A percentile compares a stretch with the other conserved stretches of the same genome.
Evolutionary conservation across 2,797 vertebrate genomes (phyloP).

Genomic region (Lagocephalus sceleratus): DNA sequence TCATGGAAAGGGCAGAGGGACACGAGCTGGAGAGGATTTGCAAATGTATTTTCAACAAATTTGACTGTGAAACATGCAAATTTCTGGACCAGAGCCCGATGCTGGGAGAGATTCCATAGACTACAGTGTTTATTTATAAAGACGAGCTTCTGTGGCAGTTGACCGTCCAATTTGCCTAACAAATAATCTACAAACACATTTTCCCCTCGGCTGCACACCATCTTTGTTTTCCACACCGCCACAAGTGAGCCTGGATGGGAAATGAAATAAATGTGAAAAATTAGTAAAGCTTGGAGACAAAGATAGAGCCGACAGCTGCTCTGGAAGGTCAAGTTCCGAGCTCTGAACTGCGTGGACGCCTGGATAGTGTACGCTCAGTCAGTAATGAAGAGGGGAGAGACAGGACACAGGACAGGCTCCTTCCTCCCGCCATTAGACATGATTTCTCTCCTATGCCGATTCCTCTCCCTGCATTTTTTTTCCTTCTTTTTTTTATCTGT

Average conservation of each 20-base stretch:
- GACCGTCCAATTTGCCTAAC: slow-evolving; percentile 67
- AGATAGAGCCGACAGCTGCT: slow-evolving; percentile 38
- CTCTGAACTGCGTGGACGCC: slow-evolving; percentile 56
- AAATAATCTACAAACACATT: slow-evolving; percentile 53
- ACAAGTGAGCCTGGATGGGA: slow-evolving; percentile 14
- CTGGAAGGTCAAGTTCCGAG: slow-evolving; percentile 47
- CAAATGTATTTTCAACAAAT: slow-evolving; percentile 47
- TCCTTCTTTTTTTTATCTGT: slow-evolving; percentile 67
- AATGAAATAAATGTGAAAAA: slow-evolving; percentile 13
- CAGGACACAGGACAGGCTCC: slow-evolving; percentile 66
- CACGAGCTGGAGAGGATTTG: slow-evolving; percentile 48
- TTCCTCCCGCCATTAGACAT: slow-evolving; percentile 66
- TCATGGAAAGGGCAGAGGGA: slow-evolving; percentile 20
- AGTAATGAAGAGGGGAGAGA: slow-evolving; percentile 55
- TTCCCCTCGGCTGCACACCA: slow-evolving; percentile 32
- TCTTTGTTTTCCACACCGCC: slow-evolving; percentile 32
- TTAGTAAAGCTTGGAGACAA: slow-evolving; percentile 13
- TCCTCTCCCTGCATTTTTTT: slow-evolving; percentile 64
- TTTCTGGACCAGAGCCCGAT: slow-evolving; percentile 24
- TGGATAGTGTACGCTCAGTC: slow-evolving; percentile 68
- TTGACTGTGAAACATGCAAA: slow-evolving; percentile 70
- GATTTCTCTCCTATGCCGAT: slow-evolving; percentile 74
- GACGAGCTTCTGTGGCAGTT: slow-evolving; percentile 56
- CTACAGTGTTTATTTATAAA: slow-evolving; percentile 45
- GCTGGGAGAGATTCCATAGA: slow-evolving; percentile 35